Percentiles rank a stretch among this genome's conserved stretches.
Conservation (phyloP, 1,140 invertebrate species). For the Phymorhynchus buccinoides region DNA sequence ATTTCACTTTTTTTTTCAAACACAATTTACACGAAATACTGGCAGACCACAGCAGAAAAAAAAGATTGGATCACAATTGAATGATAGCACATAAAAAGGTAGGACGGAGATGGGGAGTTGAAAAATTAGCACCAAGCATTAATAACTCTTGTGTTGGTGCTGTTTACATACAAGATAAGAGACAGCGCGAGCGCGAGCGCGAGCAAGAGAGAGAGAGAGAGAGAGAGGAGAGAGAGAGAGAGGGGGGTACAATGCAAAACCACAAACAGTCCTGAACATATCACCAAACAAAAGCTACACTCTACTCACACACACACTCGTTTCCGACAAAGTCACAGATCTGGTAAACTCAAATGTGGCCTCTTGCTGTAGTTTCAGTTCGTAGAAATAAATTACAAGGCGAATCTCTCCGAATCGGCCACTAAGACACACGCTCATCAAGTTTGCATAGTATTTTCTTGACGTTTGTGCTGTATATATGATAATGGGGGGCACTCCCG, state of each 20-base stretch:
- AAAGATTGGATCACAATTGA: not conserved
- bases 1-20: not conserved
- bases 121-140: not conserved
- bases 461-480: not conserved
- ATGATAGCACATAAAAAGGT: not conserved
- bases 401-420: not conserved
- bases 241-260: not conserved
- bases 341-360: not conserved
- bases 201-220: too few relatives aligned
- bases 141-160: not conserved
- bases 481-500: not conserved
- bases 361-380: too few relatives aligned
- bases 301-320: not conserved
- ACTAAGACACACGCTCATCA: not conserved
- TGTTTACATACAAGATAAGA: too few relatives aligned
- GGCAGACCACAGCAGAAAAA: constrained; percentile 16
- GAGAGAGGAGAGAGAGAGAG: too few relatives aligned
- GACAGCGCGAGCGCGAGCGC: too few relatives aligned
- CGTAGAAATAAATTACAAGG: not conserved
- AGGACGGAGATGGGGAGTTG: not conserved
- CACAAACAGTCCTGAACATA: not conserved
- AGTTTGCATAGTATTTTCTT: constrained; percentile 9
- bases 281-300: not conserved
- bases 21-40: not conserved
- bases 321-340: not conserved